Base-by-base conservation (phyloP, 2,888 invertebrate genomes). In the Parapristionchus giblindavisi region DNA sequence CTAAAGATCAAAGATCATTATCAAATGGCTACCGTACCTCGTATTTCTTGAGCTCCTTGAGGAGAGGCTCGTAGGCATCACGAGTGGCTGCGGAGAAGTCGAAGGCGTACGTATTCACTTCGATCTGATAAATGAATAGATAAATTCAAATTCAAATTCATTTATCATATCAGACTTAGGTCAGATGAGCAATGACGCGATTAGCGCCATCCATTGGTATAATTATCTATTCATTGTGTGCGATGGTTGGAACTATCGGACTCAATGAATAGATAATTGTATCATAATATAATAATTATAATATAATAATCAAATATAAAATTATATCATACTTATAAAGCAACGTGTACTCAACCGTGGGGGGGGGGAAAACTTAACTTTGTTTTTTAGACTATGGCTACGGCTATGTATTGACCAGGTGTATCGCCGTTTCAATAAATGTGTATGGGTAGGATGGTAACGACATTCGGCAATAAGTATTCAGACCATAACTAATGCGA, bases 21-120 rank as follows among this genome's bases (percentile, higher is more conserved):
- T 29, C n/a, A n/a, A n/a, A n/a, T n/a, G n/a, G n/a, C n/a, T n/a
- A 29, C 3, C 36, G n/a, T 51, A 88, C 79, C 29, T 88, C 84
- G 34, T 85, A 71, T 58, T 81, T 74, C 48, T 81, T 76, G 56
- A 88, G 75, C 27, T 80, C 80, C 8, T 66, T 77, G 43, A 85
- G 52, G n/a, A 87, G 77, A n/a, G 77, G 56, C 52, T 84, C 80
- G 78, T 87, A 87, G 58, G 80, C 83, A 17, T 77, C 72, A 27
- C 78, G 65, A 17, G 76, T 77, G 5, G 82, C 76, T 54, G 48
- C 65, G 29, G 76, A 74, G n/a, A 81, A 79, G 29, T 84, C 80
- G 78, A 88, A 88, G 32, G 84, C 76, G 72, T 82, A 83, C 36
- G 84, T 85, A 51, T 78, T 78, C 34, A 88, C 80, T 34, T 86